A percentile compares a stretch with the other conserved stretches of the same genome.
Evolutionary conservation across 2,113 vertebrate species (phyloP).

Genomic region (Choloepus hoffmanni): DNA sequence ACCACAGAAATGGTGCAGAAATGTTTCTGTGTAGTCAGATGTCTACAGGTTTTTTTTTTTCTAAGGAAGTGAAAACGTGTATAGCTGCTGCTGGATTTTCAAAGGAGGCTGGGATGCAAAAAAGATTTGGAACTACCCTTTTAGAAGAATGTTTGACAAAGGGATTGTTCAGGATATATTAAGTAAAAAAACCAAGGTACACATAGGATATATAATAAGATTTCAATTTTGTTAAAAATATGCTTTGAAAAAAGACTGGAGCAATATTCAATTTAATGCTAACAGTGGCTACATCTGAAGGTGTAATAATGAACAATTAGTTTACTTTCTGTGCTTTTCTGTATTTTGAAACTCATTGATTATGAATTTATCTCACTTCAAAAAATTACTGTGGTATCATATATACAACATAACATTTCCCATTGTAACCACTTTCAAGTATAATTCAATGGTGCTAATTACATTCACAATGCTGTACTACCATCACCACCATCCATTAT

Average conservation of each 20-base stretch:
- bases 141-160: neutral
- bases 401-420: too few species aligned
- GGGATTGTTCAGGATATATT: neutral
- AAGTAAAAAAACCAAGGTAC: neutral
- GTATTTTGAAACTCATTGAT: conserved; percentile 21
- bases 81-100: neutral
- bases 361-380: neutral
- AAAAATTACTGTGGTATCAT: too few species aligned
- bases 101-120: neutral
- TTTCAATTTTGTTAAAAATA: neutral
- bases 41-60: neutral
- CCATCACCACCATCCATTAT: too few species aligned
- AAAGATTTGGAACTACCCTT: neutral
- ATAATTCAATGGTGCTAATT: too few species aligned
- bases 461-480: too few species aligned
- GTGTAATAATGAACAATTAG: neutral
- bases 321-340: neutral
- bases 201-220: neutral
- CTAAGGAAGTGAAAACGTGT: neutral
- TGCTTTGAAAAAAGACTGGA: neutral
- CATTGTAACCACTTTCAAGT: too few species aligned
- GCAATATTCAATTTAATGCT: neutral
- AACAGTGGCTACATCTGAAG: neutral
- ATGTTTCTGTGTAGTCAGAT: neutral
- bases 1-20: neutral